These are phyloP conservation scores for Muraenolepis orangiensis DNA, from an alignment of 2,797 vertebrate genomes.

Conservation along the genomic window DNA sequence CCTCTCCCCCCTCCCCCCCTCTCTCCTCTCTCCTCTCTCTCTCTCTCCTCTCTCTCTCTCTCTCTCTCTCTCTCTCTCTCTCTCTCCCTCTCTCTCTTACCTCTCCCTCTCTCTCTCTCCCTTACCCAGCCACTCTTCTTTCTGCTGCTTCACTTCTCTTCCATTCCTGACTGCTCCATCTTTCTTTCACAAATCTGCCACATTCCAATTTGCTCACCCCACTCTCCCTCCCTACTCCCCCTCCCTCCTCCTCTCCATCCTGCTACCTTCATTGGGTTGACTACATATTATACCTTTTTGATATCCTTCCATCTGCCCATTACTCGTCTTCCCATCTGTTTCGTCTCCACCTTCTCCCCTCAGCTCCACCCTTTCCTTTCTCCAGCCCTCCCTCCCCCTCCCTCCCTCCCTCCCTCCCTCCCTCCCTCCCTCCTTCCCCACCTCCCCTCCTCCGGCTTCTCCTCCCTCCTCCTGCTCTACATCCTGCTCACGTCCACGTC, in stretches of 20 bases:
- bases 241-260: too few species aligned
- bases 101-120: not conserved
- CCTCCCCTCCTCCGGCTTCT: conserved; percentile 41
- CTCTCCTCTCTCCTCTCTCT: too few species aligned
- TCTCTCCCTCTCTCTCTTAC: not conserved
- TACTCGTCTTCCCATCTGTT: not conserved
- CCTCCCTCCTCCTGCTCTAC: conserved; percentile 51
- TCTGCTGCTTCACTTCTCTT: not conserved
- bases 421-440: conserved; percentile 5
- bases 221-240: too few species aligned
- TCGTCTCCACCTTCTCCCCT: not conserved
- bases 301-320: not conserved
- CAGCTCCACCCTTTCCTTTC: conserved; percentile 28
- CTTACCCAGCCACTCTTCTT: not conserved
- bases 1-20: not conserved
- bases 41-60: not conserved
- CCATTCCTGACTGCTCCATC: too few species aligned
- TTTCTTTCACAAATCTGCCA: too few species aligned
- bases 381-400: conserved; percentile 51
- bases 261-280: not conserved
- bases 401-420: conserved; percentile 29
- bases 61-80: too few species aligned
- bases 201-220: too few species aligned
- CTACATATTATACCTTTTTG: not conserved
- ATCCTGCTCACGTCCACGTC: conserved; percentile 65